Evolutionary conservation across 2,797 vertebrate species (phyloP).

Genomic region (Cirrhinus mrigala): DNA sequence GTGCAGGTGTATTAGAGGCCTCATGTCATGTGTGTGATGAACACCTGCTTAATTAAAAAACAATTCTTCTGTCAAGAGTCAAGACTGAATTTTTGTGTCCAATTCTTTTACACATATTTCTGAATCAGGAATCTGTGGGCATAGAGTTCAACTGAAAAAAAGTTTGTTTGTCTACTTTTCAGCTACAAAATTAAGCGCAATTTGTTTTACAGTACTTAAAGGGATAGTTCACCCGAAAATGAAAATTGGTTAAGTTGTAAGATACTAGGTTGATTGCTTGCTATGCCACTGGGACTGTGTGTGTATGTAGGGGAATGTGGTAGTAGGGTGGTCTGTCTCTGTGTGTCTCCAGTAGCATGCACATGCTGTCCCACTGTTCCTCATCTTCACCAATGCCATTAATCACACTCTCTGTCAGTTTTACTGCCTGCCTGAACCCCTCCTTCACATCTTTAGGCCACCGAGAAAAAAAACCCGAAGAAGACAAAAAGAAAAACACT

Average conservation of each 20-base stretch:
- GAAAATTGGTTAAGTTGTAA: not conserved
- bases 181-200: not conserved
- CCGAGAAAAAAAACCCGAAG: not conserved
- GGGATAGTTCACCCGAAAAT: too few relatives aligned
- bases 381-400: constrained; percentile 23
- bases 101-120: not conserved
- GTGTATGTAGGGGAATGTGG: not conserved
- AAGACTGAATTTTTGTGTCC: not conserved
- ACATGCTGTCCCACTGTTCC: constrained; percentile 25
- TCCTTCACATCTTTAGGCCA: constrained; percentile 26
- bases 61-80: not conserved
- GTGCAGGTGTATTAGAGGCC: not conserved
- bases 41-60: not conserved
- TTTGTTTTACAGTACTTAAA: not conserved
- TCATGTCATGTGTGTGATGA: not conserved
- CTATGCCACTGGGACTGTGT: not conserved
- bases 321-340: not conserved
- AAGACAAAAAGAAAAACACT: constrained; percentile 21
- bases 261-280: not conserved
- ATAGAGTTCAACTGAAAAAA: not conserved
- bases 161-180: not conserved
- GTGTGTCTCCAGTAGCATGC: not conserved
- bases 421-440: constrained; percentile 21
- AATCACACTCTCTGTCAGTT: constrained; percentile 38
- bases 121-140: not conserved